Base-by-base conservation (phyloP, 2,113 vertebrate genomes). In the Cheilinus undulatus region DNA sequence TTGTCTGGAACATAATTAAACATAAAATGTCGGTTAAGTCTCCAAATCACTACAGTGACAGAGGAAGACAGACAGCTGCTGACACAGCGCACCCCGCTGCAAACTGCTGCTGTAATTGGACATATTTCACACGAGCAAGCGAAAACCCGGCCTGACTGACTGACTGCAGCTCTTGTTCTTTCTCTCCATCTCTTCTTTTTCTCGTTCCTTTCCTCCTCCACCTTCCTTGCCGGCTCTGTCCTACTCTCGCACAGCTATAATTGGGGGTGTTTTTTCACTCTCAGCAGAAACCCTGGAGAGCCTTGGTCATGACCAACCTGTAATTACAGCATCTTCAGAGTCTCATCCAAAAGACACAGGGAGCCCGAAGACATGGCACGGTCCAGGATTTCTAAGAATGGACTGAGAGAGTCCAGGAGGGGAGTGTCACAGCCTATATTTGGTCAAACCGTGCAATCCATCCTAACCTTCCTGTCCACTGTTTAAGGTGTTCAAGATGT, bases 311-410 rank as follows among this genome's bases (percentile, higher is more conserved):
- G 53, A 88, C 89, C 88, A 93, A 90, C 88, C 62, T 90, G 80
- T 92, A 93, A 94, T 94, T 94, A 93, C 86, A 90, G 84, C 90
- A 91, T 92, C 90, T 92, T 90, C 75, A 90, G 82, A 88, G 63
- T 88, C 80, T 46, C 66, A 67, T 87, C 83, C 85, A 91, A 82
- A 66, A 88, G 70, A 84, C 82, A 79, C 86, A 70, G 42, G 22
- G 52, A 70, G 81, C 58, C 34, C 13, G 46, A 70, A 89, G 82
- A 86, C 80, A 77, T 66, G 75, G 86, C 82, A 67, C 66, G 78
- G 74, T 76, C 66, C 49, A 59, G 72, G 67, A 71, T 84, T 88
- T 88, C 86, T 88, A 89, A 89, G 88, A 91, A 89, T 82, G 83
- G 86, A 84, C 68, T 50, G 72, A 58, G 60, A 60, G 61, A 63